Evolutionary conservation across 2,888 invertebrate genomes (phyloP).

Genomic region (Tiliacea aurago): DNA sequence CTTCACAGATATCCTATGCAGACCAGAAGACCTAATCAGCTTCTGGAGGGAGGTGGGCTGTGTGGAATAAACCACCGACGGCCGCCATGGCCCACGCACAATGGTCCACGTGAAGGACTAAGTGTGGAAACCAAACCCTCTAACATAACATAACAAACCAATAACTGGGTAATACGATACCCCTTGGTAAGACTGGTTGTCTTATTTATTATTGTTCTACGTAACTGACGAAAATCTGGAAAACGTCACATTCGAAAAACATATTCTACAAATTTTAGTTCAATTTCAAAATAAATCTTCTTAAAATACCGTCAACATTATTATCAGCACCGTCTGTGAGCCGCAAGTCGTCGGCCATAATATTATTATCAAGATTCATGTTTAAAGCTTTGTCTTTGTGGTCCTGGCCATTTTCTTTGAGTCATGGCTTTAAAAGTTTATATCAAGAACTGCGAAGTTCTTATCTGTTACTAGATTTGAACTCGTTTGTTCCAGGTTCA

Average conservation of each 20-base stretch:
- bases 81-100: no score
- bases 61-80: no score
- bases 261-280: neutral
- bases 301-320: slow-evolving; percentile 41
- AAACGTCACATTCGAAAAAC: neutral
- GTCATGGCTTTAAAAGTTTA: slow-evolving; percentile 67
- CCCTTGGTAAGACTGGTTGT: no score
- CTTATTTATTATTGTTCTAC: neutral
- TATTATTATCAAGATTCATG: slow-evolving; percentile 68
- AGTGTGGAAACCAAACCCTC: no score
- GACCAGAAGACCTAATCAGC: no score
- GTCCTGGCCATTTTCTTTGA: slow-evolving; percentile 63
- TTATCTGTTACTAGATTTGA: slow-evolving; percentile 71
- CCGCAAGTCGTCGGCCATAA: slow-evolving; percentile 45
- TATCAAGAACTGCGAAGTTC: slow-evolving; percentile 70
- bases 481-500: slow-evolving; percentile 70
- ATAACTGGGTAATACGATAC: no score
- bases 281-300: slow-evolving; percentile 18
- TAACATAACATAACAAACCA: no score
- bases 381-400: slow-evolving; percentile 67
- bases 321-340: slow-evolving; percentile 32
- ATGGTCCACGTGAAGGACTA: no score
- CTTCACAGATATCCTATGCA: no score
- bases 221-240: neutral
- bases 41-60: no score